Percentiles rank a stretch among this genome's conserved stretches.
phyloP scores from a whole-genome alignment of 1,140 invertebrate genomes.

The Globodera ellingtonae region DNA sequence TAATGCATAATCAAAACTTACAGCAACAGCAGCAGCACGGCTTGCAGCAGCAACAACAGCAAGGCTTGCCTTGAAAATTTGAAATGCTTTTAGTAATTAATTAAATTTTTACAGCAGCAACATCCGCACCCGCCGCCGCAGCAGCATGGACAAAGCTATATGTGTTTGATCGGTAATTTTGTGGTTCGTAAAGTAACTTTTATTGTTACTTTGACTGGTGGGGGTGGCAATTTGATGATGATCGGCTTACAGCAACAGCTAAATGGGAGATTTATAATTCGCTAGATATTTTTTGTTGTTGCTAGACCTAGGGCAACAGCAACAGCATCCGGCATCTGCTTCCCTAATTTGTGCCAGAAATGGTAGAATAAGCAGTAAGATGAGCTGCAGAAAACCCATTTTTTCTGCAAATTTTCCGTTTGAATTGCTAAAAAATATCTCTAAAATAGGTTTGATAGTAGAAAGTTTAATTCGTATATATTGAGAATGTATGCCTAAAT shows the following conservation, averaged over 20 bases:
- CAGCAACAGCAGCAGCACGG: conserved; percentile 31
- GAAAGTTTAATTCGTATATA: too few species aligned
- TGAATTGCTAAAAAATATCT: conserved; percentile 1
- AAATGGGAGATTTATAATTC: neutral
- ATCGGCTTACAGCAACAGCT: conserved; percentile 42
- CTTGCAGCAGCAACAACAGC: conserved; percentile 41
- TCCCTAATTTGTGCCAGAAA: conserved; percentile 17
- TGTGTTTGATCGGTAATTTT: neutral
- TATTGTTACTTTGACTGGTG: conserved; percentile 16
- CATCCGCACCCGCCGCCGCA: conserved; percentile 19
- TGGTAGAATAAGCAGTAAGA: neutral
- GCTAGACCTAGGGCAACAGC: conserved; percentile 25
- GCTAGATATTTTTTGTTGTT: conserved; percentile 1
- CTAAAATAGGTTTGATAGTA: neutral
- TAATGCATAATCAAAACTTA: conserved; percentile 5
- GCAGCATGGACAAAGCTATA: conserved; percentile 34
- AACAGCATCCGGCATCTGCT: conserved; percentile 32
- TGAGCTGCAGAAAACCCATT: neutral
- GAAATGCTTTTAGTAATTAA: neutral
- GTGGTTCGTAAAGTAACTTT: neutral
- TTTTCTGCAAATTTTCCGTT: neutral
- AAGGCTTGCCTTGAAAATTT: conserved; percentile 29
- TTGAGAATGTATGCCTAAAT: too few species aligned
- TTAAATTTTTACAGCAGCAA: conserved; percentile 34
- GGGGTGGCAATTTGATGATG: conserved; percentile 36